Conservation (phyloP, 2,797 vertebrate genomes). For the Lepilemur septentrionalis region DNA sequence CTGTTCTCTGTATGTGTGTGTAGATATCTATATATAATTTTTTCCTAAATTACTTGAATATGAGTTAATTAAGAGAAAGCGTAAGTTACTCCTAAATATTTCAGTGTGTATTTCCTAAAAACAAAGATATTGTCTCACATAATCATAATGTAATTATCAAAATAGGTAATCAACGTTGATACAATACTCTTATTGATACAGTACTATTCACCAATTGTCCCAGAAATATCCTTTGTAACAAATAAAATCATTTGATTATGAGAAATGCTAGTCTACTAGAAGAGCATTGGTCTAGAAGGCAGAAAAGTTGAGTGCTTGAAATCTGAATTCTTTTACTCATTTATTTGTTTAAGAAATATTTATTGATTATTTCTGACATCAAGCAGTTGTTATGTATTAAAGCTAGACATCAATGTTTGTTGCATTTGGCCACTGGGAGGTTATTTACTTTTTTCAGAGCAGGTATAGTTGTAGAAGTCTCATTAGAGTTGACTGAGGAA, state of each 20-base stretch:
- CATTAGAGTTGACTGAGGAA: not conserved
- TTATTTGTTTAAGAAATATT: not conserved
- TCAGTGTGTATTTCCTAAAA: not conserved
- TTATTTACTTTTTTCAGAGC: not conserved
- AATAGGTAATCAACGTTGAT: not conserved
- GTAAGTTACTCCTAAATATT: not conserved
- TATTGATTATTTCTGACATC: not conserved
- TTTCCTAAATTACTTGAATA: constrained; percentile 8
- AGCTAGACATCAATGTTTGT: not conserved
- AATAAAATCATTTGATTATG: not conserved
- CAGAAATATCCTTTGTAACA: not conserved
- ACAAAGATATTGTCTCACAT: not conserved
- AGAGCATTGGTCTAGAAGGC: not conserved
- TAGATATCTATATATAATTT: not conserved
- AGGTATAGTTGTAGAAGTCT: not conserved
- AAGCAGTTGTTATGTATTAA: not conserved
- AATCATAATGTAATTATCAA: not conserved
- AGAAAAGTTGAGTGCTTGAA: not conserved
- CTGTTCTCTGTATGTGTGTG: not conserved
- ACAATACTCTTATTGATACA: not conserved
- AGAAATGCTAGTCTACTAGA: not conserved
- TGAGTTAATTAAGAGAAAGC: not conserved
- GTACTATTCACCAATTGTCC: not conserved
- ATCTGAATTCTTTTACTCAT: not conserved
- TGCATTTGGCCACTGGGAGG: not conserved